These are phyloP conservation scores for Clitarchus hookeri DNA, from an alignment of 2,888 invertebrate species.

Conservation along the genomic window DNA sequence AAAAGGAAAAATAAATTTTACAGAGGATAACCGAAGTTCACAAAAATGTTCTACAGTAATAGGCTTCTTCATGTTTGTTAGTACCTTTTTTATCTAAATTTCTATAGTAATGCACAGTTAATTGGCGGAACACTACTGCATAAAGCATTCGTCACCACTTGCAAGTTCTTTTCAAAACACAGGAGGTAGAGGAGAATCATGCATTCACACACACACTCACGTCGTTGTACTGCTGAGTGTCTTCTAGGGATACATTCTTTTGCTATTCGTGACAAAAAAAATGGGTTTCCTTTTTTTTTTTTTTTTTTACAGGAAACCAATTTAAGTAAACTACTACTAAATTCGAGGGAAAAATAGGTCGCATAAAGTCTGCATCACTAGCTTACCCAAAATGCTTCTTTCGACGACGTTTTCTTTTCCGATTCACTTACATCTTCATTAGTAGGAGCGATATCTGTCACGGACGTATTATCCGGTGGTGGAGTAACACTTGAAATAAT, in stretches of 20 bases:
- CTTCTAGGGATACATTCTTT: neutral
- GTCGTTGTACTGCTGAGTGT: neutral
- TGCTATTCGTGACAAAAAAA: neutral
- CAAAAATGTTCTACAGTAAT: neutral
- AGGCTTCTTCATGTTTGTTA: neutral
- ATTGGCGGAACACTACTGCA: conserved; percentile 12
- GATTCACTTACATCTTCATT: conserved; percentile 26
- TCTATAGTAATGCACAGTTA: conserved; percentile 4
- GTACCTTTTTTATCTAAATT: neutral
- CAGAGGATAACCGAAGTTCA: neutral
- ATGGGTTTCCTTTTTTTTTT: neutral
- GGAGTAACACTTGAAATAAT: too few species aligned
- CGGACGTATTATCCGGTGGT: too few species aligned
- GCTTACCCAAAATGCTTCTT: conserved; percentile 37
- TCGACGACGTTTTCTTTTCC: conserved; percentile 28
- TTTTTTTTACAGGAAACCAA: neutral
- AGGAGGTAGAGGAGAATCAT: conserved; percentile 5
- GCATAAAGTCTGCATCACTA: conserved; percentile 8
- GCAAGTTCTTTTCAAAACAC: conserved; percentile 20
- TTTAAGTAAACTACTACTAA: neutral
- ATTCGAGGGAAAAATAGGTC: neutral
- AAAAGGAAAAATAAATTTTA: neutral
- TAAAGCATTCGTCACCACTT: neutral
- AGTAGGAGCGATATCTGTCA: neutral
- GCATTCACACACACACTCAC: conserved; percentile 21